phyloP scores from a whole-genome alignment of 2,797 vertebrate species.

The Australoheros facetus region DNA sequence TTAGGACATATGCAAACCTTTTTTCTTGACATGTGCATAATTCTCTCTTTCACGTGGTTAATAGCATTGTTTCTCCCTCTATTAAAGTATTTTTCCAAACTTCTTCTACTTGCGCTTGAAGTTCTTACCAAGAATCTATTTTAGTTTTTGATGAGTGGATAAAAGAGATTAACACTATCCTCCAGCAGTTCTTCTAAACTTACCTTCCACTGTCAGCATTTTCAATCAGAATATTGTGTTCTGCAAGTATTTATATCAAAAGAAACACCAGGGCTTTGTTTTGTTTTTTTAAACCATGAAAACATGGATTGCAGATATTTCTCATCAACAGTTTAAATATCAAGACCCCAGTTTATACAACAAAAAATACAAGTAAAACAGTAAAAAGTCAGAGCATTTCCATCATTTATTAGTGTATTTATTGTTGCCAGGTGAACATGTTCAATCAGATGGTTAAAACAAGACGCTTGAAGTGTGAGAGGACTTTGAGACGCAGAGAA shows the following conservation, averaged over 20 bases:
- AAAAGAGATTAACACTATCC: neutral
- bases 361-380: neutral
- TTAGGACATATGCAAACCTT: neutral
- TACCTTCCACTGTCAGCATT: neutral
- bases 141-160: neutral
- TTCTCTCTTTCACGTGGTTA: neutral
- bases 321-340: neutral
- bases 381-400: neutral
- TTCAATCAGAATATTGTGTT: neutral
- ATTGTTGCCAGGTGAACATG: neutral
- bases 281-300: neutral
- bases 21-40: neutral
- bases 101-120: neutral
- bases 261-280: too few species aligned
- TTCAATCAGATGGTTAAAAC: neutral
- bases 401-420: neutral
- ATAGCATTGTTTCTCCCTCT: neutral
- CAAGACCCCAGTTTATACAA: neutral
- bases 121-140: neutral
- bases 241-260: neutral
- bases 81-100: neutral
- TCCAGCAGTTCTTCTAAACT: neutral
- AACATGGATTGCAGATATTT: neutral
- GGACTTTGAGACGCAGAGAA: neutral
- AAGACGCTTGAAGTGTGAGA: neutral